Conservation (phyloP, 1,140 invertebrate genomes). For the Bombyx mori region DNA sequence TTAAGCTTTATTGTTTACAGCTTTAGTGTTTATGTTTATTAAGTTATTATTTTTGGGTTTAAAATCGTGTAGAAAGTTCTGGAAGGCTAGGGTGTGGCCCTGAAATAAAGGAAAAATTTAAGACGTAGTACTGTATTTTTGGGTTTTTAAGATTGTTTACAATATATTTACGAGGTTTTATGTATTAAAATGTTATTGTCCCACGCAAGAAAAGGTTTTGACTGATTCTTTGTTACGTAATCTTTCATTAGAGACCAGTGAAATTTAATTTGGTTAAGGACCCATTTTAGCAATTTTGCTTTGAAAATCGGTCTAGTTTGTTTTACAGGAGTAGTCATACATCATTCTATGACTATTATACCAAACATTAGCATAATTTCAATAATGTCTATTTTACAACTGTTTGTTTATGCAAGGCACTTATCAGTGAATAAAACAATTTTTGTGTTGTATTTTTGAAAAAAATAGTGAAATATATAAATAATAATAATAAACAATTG, state of each 20-base stretch:
- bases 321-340: no score
- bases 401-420: no score
- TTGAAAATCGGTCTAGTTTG: slow-evolving; percentile 70
- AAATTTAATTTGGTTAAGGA: slow-evolving; percentile 74
- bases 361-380: no score
- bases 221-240: slow-evolving; percentile 66
- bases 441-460: no score
- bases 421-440: no score
- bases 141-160: slow-evolving; percentile 74
- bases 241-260: slow-evolving; percentile 43
- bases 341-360: no score
- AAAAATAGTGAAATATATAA: no score
- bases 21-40: slow-evolving; percentile 47
- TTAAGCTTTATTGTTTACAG: slow-evolving; percentile 39
- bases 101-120: slow-evolving; percentile 46
- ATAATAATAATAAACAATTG: no score
- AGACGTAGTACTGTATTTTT: slow-evolving; percentile 63
- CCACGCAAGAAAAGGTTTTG: slow-evolving; percentile 61
- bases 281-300: slow-evolving; percentile 83
- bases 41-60: slow-evolving; percentile 30
- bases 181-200: slow-evolving; percentile 73
- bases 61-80: slow-evolving; percentile 42
- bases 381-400: no score
- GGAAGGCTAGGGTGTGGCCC: slow-evolving; percentile 63
- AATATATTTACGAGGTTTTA: slow-evolving; percentile 70